Evolutionary conservation across 2,797 vertebrate genomes (phyloP), one percentile per base, ranked within the genome.

Genomic region (Tamandua tetradactyla): DNA sequence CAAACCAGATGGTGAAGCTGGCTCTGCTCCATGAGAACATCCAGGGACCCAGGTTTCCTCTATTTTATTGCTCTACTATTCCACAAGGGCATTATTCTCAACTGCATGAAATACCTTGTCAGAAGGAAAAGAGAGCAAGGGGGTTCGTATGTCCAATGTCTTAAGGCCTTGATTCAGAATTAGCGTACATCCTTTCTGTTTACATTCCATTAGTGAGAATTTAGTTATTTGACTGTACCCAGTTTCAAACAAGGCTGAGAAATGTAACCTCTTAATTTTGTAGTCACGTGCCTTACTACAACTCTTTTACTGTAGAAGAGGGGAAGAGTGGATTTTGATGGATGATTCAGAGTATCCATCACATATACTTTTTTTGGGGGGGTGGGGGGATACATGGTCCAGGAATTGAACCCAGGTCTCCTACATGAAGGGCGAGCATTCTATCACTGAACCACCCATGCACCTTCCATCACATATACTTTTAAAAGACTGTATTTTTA

Each of bases 181-280:
- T 69, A 85, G n/a, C 61, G 88, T 20, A 62, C 14, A 47, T 47
- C 52, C 69, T 91, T 87, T 92, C 75, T 93, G 80, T n/a, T 93
- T 62, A 32, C 5, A 30, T 74, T 87, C 64, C 20, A 10, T 47
- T 79, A 42, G 6, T 76, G n/a, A 69, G 57, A 82, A 62, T 84
- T 37, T 76, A 72, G 61, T 78, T 20, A 66, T 66, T 55, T 87
- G 82, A 92, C 52, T 55, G 76, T 64, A 84, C 12, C 27, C 49
- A 49, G 13, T 75, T 57, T 90, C 68, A 94, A 47, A 59, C 0
- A 14, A 96, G 74, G 40, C 62, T 89, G 49, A 71, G 14, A 78
- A 87, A 62, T 81, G 32, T 84, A 15, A 18, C 79, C 30, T 89
- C 32, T 47, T 94, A 52, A 59, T 35, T 92, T 7, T 20, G 2